Percentiles rank a stretch among this genome's conserved stretches.
Conservation (phyloP, 2,888 invertebrate genomes). For the Hyles lineata region DNA sequence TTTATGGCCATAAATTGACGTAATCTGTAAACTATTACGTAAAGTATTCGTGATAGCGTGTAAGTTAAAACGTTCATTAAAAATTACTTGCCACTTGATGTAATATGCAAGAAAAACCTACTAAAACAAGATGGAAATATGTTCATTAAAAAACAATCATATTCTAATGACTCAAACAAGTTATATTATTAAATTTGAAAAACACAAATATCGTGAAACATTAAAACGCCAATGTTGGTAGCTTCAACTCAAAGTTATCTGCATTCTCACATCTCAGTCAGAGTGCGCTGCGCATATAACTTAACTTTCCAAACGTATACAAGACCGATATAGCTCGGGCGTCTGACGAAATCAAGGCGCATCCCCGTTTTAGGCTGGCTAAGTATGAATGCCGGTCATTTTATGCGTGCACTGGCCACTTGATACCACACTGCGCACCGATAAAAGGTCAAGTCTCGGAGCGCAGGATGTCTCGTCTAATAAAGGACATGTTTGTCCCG, state of each 20-base stretch:
- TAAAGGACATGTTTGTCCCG: slow-evolving; percentile 68
- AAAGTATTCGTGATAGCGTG: neutral
- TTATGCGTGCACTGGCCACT: slow-evolving; percentile 62
- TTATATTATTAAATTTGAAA: neutral
- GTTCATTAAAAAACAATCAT: neutral
- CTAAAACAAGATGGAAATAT: neutral
- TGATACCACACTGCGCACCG: slow-evolving; percentile 56
- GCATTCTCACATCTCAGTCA: slow-evolving; percentile 13
- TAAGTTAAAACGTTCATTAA: neutral
- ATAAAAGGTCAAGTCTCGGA: slow-evolving; percentile 75
- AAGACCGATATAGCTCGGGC: slow-evolving; percentile 25
- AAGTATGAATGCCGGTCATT: slow-evolving; percentile 57
- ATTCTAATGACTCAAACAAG: neutral
- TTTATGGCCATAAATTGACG: slow-evolving; percentile 5
- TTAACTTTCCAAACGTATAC: slow-evolving; percentile 28
- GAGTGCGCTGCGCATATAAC: slow-evolving; percentile 18
- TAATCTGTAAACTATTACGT: neutral
- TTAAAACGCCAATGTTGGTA: slow-evolving; percentile 3
- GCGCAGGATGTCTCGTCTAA: slow-evolving; percentile 66
- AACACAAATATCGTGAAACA: neutral
- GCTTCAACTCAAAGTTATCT: slow-evolving; percentile 23
- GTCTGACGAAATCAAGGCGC: slow-evolving; percentile 44
- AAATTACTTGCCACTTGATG: too few species aligned
- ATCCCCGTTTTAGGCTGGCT: slow-evolving; percentile 35
- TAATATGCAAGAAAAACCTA: too few species aligned